Evolutionary conservation across 2,888 invertebrate genomes (phyloP).

Genomic region (Drosophila kuntzei): DNA sequence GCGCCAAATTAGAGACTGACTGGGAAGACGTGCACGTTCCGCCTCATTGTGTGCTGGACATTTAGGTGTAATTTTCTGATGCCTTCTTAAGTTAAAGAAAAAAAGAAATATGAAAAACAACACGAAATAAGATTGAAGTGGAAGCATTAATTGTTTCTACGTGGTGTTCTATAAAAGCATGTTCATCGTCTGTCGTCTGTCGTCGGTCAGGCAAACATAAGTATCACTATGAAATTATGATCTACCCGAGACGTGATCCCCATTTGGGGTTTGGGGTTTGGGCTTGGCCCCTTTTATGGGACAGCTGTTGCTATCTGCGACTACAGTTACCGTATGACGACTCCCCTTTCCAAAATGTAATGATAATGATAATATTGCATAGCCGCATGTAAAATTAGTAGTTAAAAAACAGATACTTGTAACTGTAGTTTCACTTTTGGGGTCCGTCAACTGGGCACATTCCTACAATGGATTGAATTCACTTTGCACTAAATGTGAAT

Average conservation of each 20-base stretch:
- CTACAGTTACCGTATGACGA: slow-evolving; percentile 62
- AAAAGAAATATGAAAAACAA: not conserved
- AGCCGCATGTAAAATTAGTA: slow-evolving; percentile 59
- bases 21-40: slow-evolving; percentile 55
- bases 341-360: slow-evolving; percentile 57
- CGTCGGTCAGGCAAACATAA: slow-evolving; percentile 20
- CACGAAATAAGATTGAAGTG: slow-evolving; percentile 24
- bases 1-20: slow-evolving; percentile 51
- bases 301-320: slow-evolving; percentile 28
- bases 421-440: slow-evolving; percentile 74
- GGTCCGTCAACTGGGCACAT: slow-evolving; percentile 27
- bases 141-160: slow-evolving; percentile 66
- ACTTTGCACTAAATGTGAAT: slow-evolving; percentile 8
- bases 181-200: slow-evolving; percentile 30
- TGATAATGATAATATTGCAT: slow-evolving; percentile 47
- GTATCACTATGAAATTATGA: slow-evolving; percentile 61
- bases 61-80: slow-evolving; percentile 58
- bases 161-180: slow-evolving; percentile 67
- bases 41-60: slow-evolving; percentile 66
- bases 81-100: slow-evolving; percentile 53
- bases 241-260: slow-evolving; percentile 67
- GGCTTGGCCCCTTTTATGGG: slow-evolving; percentile 59
- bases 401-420: slow-evolving; percentile 42
- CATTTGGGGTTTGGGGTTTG: slow-evolving; percentile 41
- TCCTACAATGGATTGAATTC: slow-evolving; percentile 58